These are phyloP conservation scores for Akabosia matsudoensis DNA, from an alignment of 1,140 invertebrate genomes.

Conservation along the genomic window DNA sequence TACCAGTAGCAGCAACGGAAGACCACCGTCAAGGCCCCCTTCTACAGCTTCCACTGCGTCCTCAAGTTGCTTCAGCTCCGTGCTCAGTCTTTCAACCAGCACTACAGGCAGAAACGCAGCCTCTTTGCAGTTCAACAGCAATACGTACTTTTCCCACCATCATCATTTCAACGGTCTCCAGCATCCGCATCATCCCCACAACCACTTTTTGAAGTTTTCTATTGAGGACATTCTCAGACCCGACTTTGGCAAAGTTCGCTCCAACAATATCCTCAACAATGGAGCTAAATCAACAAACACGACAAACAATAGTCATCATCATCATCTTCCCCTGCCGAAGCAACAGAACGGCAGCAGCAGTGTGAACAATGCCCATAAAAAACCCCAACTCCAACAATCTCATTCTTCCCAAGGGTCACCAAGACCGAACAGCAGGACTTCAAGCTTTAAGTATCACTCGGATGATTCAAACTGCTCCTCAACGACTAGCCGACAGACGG, in stretches of 20 bases:
- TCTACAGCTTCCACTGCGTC: slow-evolving; percentile 44
- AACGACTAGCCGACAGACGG: slow-evolving; percentile 19
- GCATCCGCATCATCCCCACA: slow-evolving; percentile 52
- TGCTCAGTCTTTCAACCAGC: slow-evolving; percentile 7
- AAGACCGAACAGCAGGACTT: slow-evolving; percentile 26
- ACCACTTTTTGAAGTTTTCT: slow-evolving; percentile 70
- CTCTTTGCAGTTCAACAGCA: slow-evolving; percentile 27
- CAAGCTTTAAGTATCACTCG: slow-evolving; percentile 44
- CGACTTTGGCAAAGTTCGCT: slow-evolving; percentile 67
- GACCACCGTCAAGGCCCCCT: slow-evolving; percentile 36
- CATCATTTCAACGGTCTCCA: slow-evolving; percentile 51
- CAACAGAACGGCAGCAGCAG: slow-evolving; percentile 6
- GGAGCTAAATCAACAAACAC: background rate
- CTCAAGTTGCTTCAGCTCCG: slow-evolving; percentile 14
- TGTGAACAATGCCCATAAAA: background rate
- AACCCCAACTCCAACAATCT: background rate
- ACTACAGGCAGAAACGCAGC: background rate
- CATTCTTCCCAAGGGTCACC: background rate
- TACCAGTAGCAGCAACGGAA: slow-evolving; percentile 23
- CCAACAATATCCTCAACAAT: background rate
- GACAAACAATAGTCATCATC: slow-evolving; percentile 5
- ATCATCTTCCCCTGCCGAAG: slow-evolving; percentile 1
- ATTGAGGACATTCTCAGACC: slow-evolving; percentile 89
- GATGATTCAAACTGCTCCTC: slow-evolving; percentile 45
- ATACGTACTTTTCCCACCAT: slow-evolving; percentile 46